Evolutionary conservation across 2,888 invertebrate species (phyloP).

Genomic region (Perizoma flavofasciatum): DNA sequence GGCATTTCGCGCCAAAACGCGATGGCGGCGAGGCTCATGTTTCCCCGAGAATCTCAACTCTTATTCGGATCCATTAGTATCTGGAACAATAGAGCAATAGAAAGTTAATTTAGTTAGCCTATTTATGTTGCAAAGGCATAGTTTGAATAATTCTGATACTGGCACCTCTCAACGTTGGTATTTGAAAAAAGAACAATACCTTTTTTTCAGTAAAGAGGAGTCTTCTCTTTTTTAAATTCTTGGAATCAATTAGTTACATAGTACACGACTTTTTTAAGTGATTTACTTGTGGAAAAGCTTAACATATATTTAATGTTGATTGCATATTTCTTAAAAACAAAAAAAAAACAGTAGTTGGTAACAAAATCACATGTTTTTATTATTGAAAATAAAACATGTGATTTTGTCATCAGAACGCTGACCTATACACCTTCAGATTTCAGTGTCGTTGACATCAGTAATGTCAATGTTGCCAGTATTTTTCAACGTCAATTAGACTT

Average conservation of each 20-base stretch:
- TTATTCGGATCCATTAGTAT: conserved; percentile 77
- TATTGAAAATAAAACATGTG: neutral
- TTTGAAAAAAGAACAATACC: conserved; percentile 15
- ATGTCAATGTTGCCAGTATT: conserved; percentile 29
- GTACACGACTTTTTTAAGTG: no score
- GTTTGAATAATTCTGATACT: conserved; percentile 12
- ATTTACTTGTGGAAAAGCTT: no score
- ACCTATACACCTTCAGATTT: conserved; percentile 30
- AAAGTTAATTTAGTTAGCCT: conserved; percentile 26
- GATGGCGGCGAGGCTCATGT: conserved; percentile 70
- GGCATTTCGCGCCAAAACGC: conserved; percentile 77
- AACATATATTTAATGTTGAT: no score
- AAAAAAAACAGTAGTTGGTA: no score
- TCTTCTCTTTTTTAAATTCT: neutral
- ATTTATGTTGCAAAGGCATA: conserved; percentile 12
- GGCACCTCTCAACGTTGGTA: conserved; percentile 12
- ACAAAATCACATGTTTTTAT: no score
- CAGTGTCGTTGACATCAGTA: conserved; percentile 29
- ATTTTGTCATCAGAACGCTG: conserved; percentile 14
- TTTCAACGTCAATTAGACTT: conserved; percentile 30
- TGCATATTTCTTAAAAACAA: no score
- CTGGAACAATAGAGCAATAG: conserved; percentile 65
- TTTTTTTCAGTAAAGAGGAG: neutral
- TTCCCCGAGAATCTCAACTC: conserved; percentile 65
- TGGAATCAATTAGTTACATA: neutral